Conservation (phyloP, 2,797 vertebrate species). For the Coccyzus lansbergi region DNA sequence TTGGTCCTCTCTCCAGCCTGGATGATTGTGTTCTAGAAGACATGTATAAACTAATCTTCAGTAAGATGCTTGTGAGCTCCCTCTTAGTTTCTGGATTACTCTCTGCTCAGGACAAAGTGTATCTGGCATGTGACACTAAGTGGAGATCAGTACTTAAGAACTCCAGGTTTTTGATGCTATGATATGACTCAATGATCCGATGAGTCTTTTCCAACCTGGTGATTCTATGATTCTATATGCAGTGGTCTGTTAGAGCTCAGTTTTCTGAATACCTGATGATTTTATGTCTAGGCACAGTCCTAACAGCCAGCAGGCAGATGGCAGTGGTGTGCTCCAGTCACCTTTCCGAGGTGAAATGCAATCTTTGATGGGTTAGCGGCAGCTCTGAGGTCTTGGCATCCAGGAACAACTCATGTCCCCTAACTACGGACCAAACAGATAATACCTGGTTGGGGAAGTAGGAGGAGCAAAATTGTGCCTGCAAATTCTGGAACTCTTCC, state of each 20-base stretch:
- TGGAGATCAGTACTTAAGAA: not conserved
- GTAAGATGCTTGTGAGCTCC: not conserved
- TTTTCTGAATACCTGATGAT: not conserved
- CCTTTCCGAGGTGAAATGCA: not conserved
- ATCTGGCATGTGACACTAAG: too few species aligned
- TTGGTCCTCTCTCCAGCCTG: not conserved
- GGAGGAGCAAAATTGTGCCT: not conserved
- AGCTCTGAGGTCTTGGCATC: not conserved
- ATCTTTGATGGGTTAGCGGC: not conserved
- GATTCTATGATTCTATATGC: too few species aligned
- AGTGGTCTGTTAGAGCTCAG: not conserved
- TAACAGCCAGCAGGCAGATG: not conserved
- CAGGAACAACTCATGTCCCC: not conserved
- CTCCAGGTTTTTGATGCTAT: not conserved
- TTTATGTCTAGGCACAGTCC: not conserved
- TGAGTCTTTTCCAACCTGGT: too few species aligned
- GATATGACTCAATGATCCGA: too few species aligned
- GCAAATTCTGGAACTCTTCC: not conserved
- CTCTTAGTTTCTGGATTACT: not conserved
- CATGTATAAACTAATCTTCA: not conserved
- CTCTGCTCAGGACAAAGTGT: not conserved
- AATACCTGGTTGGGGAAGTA: not conserved
- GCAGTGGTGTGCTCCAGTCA: not conserved
- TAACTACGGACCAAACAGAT: not conserved
- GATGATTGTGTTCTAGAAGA: not conserved